Percentiles rank a stretch among this genome's conserved stretches.
These are phyloP conservation scores for Brachionus calyciflorus DNA, from an alignment of 1,140 invertebrate genomes.

Conservation along the genomic window DNA sequence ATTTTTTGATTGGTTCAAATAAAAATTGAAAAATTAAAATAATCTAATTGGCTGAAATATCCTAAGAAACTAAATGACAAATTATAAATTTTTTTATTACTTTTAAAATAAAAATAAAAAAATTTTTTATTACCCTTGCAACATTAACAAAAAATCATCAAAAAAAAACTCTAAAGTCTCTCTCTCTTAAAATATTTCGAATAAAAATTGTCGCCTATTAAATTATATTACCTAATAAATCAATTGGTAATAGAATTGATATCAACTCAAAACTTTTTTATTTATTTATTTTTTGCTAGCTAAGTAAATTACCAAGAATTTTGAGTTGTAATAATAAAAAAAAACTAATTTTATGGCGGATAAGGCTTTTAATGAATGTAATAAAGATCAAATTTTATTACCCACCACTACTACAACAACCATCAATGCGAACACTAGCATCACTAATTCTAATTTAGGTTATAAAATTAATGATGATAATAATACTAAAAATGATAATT, in stretches of 20 bases:
- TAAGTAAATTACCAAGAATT: not conserved
- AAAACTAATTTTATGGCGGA: slow-evolving; percentile 45
- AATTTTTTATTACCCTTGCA: slow-evolving; percentile 40
- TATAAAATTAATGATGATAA: slow-evolving; percentile 46
- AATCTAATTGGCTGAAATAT: not conserved
- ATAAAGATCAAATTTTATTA: slow-evolving; percentile 47
- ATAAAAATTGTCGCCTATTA: not conserved
- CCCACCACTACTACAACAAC: slow-evolving; percentile 18
- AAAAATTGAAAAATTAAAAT: not conserved
- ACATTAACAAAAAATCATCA: slow-evolving; percentile 24
- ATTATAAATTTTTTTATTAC: slow-evolving; percentile 5
- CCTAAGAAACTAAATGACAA: slow-evolving; percentile 5
- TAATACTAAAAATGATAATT: slow-evolving; percentile 46
- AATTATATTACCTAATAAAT: slow-evolving; percentile 40
- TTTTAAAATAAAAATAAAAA: not conserved
- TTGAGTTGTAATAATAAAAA: not conserved
- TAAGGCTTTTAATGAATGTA: slow-evolving; percentile 47
- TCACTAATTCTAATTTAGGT: not conserved
- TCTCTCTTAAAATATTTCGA: not conserved
- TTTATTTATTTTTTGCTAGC: too few species aligned
- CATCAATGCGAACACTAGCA: not conserved
- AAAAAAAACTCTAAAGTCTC: slow-evolving; percentile 3
- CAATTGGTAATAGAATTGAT: slow-evolving; percentile 27
- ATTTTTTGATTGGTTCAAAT: not conserved
- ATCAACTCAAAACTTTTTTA: too few species aligned